Evolutionary conservation across 2,888 invertebrate species (phyloP).

Genomic region (Plagodis dolabraria): DNA sequence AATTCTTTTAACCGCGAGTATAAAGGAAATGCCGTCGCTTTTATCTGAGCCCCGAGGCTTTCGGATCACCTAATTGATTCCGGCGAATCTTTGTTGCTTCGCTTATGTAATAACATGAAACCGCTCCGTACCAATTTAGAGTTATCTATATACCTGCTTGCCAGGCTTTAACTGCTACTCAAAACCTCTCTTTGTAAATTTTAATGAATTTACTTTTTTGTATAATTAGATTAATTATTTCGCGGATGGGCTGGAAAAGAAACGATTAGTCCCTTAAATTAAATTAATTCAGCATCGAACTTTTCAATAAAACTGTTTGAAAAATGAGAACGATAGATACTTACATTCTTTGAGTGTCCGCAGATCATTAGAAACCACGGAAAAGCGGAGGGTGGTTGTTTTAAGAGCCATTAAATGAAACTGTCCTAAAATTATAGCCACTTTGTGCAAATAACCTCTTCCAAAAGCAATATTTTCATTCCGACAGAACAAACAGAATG

Average conservation of each 20-base stretch:
- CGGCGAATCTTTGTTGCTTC: conserved; percentile 60
- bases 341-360: conserved; percentile 15
- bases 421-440: conserved; percentile 55
- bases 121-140: conserved; percentile 28
- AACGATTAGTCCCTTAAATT: no score
- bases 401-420: conserved; percentile 57
- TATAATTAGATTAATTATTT: neutral
- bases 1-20: conserved; percentile 78
- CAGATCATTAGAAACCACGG: conserved; percentile 53
- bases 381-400: conserved; percentile 49
- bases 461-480: conserved; percentile 44
- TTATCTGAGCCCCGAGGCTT: conserved; percentile 68
- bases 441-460: conserved; percentile 53
- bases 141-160: conserved; percentile 4
- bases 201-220: neutral
- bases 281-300: no score
- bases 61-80: conserved; percentile 73
- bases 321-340: neutral
- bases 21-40: conserved; percentile 75
- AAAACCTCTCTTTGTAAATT: conserved; percentile 2
- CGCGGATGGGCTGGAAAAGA: neutral
- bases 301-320: neutral
- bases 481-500: conserved; percentile 34
- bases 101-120: conserved; percentile 52
- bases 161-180: conserved; percentile 13